phyloP scores from a whole-genome alignment of 2,888 invertebrate genomes.

The Drosophila tripunctata region DNA sequence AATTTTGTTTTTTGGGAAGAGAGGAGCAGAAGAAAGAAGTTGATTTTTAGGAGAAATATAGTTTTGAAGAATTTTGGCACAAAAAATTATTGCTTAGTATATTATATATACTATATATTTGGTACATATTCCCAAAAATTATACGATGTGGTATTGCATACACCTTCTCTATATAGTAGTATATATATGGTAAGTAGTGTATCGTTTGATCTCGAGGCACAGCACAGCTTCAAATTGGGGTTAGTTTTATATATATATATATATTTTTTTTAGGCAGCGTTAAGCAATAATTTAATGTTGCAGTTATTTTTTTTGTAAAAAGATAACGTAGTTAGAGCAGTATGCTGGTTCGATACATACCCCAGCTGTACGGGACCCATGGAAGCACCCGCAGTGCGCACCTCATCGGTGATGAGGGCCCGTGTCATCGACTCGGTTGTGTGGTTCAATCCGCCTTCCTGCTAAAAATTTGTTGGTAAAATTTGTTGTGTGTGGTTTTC shows the following conservation, averaged over 20 bases:
- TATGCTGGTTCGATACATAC: slow-evolving; percentile 88
- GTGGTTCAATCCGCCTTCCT: slow-evolving; percentile 90
- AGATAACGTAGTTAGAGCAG: slow-evolving; percentile 29
- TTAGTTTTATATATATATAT: too few relatives aligned
- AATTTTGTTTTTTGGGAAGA: slow-evolving; percentile 60
- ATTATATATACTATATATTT: too few relatives aligned
- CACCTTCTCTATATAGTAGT: too few relatives aligned
- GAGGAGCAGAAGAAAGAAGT: slow-evolving; percentile 71
- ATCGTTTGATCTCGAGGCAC: slow-evolving; percentile 9
- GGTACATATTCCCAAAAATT: too few relatives aligned
- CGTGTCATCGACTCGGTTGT: slow-evolving; percentile 96
- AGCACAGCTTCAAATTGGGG: slow-evolving; percentile 16
- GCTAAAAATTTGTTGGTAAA: slow-evolving; percentile 84
- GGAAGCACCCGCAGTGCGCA: slow-evolving; percentile 91
- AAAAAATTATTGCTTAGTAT: slow-evolving; percentile 79
- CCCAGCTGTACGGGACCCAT: slow-evolving; percentile 97
- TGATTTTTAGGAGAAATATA: slow-evolving; percentile 39
- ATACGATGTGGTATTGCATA: too few relatives aligned
- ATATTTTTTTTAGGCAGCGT: slow-evolving; percentile 33
- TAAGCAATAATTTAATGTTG: slow-evolving; percentile 78
- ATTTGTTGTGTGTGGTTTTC: slow-evolving; percentile 29
- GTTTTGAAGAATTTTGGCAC: slow-evolving; percentile 39
- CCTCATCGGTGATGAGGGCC: slow-evolving; percentile 97
- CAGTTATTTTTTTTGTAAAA: too few relatives aligned
- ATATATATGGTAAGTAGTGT: slow-evolving; percentile 1